Base-by-base conservation (phyloP, 30 jellyfish, hydroid and myxozoan genomes). In the Sanderia malayensis region DNA sequence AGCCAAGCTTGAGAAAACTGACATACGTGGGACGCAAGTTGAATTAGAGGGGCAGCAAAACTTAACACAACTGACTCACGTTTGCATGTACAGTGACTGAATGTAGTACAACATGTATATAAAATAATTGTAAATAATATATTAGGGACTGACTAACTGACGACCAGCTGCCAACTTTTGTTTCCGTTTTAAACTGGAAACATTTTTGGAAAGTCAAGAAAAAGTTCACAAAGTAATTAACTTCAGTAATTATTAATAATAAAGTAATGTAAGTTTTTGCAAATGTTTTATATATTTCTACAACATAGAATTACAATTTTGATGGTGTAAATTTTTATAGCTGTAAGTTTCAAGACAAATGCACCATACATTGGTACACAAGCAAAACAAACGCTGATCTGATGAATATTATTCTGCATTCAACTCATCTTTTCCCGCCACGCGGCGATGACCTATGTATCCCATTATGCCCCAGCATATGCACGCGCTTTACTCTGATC, bases 1-100 rank as follows among this genome's bases (percentile, higher is more conserved):
- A 1, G n/a, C 70, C 23, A 26, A 26, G 26, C 25, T 74, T 45
- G 49, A 74, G 24, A 44, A 58, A 0, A 49, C 52, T 20, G 78
- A 61, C 0, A 17, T 57, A 21, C 17, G 17, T 6, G 59, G 25
- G 19, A 19, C 26, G 28, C 45, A 72, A 32, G 20, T 26, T 3
- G 44, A 33, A 41, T 41, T 15, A 41, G 15, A 41, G 15, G 55
- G 15, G 15, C 55, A 41, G 15, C 11, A 41, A 41, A 41, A 15
- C 8, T 41, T 8, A 41, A 41, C 55, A 41, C 15, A 8, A 41
- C 55, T 41, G 11, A 15, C 15, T 15, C 55, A 41, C 11, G 15
- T 41, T 41, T 8, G 11, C 55, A 41, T 6, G 11, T 6, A 41
- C 55, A 41, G 15, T 8, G 55, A 41, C 55, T 8, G 15, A 41